These are phyloP conservation scores for Bimastos eiseni DNA, from an alignment of 2,888 invertebrate genomes.

Conservation along the genomic window DNA sequence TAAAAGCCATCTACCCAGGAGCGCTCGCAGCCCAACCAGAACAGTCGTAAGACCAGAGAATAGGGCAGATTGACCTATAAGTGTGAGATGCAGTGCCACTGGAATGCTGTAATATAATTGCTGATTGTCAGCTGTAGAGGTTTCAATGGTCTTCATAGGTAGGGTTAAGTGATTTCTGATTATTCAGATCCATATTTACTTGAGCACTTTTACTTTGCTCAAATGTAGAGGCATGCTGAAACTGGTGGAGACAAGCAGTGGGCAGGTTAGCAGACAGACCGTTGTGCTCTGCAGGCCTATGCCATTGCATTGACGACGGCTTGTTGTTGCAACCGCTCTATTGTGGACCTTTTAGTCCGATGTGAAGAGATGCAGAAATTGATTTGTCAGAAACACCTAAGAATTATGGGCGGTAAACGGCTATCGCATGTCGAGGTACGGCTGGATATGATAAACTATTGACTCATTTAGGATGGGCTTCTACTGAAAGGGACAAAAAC, in stretches of 20 bases:
- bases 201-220: no score
- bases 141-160: no score
- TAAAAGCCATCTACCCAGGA: no score
- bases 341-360: neutral
- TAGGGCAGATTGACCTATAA: no score
- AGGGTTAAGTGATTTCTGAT: no score
- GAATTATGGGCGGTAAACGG: neutral
- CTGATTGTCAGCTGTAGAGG: no score
- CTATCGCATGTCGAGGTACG: neutral
- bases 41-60: no score
- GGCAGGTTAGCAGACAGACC: neutral
- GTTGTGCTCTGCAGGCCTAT: neutral
- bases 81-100: no score
- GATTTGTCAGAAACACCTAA: neutral
- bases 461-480: neutral
- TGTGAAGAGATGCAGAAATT: neutral
- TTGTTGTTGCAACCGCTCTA: neutral
- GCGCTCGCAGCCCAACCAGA: no score
- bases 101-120: no score
- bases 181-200: no score
- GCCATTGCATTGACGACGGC: neutral
- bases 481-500: neutral
- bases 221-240: neutral
- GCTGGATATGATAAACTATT: neutral
- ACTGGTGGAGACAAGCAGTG: neutral